Evolutionary conservation across 2,888 invertebrate genomes (phyloP).

Genomic region (Ornithoptera priamus): DNA sequence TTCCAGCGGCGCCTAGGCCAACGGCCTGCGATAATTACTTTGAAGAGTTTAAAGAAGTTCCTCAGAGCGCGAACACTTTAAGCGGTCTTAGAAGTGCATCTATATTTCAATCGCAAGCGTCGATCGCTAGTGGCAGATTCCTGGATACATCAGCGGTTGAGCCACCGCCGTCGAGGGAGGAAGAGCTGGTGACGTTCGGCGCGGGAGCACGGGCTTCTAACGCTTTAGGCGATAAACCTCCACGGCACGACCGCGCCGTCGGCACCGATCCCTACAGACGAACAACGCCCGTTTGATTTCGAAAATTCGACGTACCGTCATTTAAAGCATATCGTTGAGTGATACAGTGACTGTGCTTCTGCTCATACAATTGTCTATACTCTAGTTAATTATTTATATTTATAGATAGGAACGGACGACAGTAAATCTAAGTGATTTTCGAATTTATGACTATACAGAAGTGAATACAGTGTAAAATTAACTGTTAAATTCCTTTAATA

Average conservation of each 20-base stretch:
- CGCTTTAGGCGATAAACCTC: slow-evolving; percentile 51
- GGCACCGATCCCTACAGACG: slow-evolving; percentile 79
- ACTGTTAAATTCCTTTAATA: slow-evolving; percentile 75
- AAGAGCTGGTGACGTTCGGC: slow-evolving; percentile 86
- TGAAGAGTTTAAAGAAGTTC: slow-evolving; percentile 76
- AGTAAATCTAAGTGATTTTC: slow-evolving; percentile 54
- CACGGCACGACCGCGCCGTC: slow-evolving; percentile 70
- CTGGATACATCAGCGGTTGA: slow-evolving; percentile 84
- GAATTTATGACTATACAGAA: slow-evolving; percentile 71
- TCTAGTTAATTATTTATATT: slow-evolving; percentile 43
- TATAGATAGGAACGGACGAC: slow-evolving; percentile 47
- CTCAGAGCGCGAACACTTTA: slow-evolving; percentile 75
- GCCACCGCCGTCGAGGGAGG: slow-evolving; percentile 83
- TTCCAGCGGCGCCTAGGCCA: slow-evolving; percentile 82
- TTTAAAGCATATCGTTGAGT: slow-evolving; percentile 76
- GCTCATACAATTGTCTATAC: slow-evolving; percentile 51
- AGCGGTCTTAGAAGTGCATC: slow-evolving; percentile 73
- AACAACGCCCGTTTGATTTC: slow-evolving; percentile 81
- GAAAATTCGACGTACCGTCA: slow-evolving; percentile 47
- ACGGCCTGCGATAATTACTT: slow-evolving; percentile 82
- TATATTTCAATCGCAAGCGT: slow-evolving; percentile 75
- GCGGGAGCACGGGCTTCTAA: slow-evolving; percentile 72
- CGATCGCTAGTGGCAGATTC: slow-evolving; percentile 85
- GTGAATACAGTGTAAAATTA: slow-evolving; percentile 64
- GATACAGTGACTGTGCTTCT: slow-evolving; percentile 62